Evolutionary conservation across 2,113 vertebrate genomes (phyloP).

Genomic region (Oxyruncus cristatus): DNA sequence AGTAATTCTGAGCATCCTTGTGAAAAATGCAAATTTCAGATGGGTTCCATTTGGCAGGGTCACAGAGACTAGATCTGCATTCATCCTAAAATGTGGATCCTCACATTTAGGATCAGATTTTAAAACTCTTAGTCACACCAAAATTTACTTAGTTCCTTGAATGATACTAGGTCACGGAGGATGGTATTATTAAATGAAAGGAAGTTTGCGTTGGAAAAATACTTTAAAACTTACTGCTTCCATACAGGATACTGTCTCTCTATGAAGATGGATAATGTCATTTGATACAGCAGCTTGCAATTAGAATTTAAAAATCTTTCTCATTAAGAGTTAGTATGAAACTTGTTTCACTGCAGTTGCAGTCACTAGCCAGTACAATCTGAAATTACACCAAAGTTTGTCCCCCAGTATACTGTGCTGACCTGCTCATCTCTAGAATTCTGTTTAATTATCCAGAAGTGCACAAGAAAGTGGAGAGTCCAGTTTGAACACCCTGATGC

Average conservation of each 20-base stretch:
- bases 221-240: not conserved
- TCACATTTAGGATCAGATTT: not conserved
- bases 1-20: not conserved
- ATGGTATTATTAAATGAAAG: not conserved
- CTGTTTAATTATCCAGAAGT: not conserved
- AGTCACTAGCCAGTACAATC: not conserved
- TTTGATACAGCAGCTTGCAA: not conserved
- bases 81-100: not conserved
- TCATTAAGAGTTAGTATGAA: not conserved
- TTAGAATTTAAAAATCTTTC: not conserved
- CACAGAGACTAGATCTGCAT: not conserved
- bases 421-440: constrained; percentile 3
- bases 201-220: not conserved
- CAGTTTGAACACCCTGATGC: not conserved
- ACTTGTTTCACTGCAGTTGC: not conserved
- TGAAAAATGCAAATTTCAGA: not conserved
- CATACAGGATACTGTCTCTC: not conserved
- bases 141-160: not conserved
- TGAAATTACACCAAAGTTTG: not conserved
- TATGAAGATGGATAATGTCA: not conserved
- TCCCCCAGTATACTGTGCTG: not conserved
- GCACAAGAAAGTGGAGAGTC: not conserved
- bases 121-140: not conserved
- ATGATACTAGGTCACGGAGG: not conserved
- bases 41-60: not conserved